Conservation (phyloP, 2,113 vertebrate species). For the Elgaria multicarinata region DNA sequence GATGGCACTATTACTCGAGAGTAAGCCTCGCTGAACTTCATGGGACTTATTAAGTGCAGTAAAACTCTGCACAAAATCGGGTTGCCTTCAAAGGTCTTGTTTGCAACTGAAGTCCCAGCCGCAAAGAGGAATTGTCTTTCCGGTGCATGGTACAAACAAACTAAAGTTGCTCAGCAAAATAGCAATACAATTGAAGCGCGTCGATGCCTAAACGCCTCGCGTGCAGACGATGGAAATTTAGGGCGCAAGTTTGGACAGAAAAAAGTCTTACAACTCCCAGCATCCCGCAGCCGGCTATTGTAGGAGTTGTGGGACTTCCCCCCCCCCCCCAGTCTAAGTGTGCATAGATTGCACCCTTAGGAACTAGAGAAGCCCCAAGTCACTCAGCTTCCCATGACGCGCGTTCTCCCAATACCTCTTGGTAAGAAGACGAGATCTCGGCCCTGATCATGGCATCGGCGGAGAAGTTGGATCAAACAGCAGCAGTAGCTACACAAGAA, state of each 20-base stretch:
- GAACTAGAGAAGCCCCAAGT: not conserved
- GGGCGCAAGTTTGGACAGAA: too few relatives aligned
- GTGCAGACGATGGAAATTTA: not conserved
- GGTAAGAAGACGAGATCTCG: conserved; percentile 81
- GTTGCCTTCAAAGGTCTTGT: not conserved
- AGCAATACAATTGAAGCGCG: not conserved
- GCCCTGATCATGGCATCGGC: conserved; percentile 80
- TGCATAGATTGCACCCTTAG: too few relatives aligned
- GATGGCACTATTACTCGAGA: not conserved
- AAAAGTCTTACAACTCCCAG: too few relatives aligned
- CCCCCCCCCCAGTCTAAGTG: too few relatives aligned
- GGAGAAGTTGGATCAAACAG: not conserved
- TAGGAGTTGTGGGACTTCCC: too few relatives aligned
- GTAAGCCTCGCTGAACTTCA: not conserved
- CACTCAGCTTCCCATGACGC: not conserved
- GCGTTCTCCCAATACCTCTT: conserved; percentile 80
- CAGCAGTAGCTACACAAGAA: not conserved
- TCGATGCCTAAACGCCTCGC: not conserved
- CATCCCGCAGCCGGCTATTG: too few relatives aligned
- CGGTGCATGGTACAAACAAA: not conserved
- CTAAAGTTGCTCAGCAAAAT: not conserved
- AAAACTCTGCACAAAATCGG: not conserved
- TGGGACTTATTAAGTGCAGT: not conserved
- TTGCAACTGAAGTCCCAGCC: not conserved
- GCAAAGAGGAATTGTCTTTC: not conserved